A percentile compares a stretch with the other conserved stretches of the same genome.
These are phyloP conservation scores for Nematolebias whitei DNA, from an alignment of 2,113 vertebrate genomes.

Conservation along the genomic window DNA sequence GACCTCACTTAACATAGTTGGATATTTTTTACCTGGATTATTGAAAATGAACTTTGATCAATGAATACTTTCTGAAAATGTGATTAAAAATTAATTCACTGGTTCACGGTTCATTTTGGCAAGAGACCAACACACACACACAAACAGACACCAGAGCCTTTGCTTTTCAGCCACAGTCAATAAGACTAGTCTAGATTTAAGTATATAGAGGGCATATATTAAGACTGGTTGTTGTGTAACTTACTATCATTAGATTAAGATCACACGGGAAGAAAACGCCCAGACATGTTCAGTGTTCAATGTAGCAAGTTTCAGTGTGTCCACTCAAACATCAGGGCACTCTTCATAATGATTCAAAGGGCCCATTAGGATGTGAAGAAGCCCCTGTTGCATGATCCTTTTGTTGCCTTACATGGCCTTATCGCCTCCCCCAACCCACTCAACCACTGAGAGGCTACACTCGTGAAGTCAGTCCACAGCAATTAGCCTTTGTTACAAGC, in stretches of 20 bases:
- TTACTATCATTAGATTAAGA: constrained; percentile 12
- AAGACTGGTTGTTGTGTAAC: constrained; percentile 7
- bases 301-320: constrained; percentile 16
- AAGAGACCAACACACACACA: too few relatives aligned
- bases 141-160: too few relatives aligned
- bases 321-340: constrained; percentile 29
- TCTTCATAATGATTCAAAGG: constrained; percentile 55
- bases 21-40: too few relatives aligned
- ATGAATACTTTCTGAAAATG: too few relatives aligned
- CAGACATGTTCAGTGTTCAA: constrained; percentile 15
- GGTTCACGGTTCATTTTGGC: too few relatives aligned
- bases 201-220: neutral
- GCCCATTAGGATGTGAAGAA: constrained; percentile 13
- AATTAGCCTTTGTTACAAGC: constrained; percentile 68
- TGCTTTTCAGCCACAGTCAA: too few relatives aligned
- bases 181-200: neutral
- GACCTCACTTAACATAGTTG: too few relatives aligned
- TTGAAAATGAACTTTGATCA: too few relatives aligned
- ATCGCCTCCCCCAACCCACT: constrained; percentile 44
- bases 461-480: constrained; percentile 63
- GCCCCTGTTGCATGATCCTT: constrained; percentile 12
- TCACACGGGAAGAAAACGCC: constrained; percentile 16
- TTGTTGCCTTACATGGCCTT: constrained; percentile 24
- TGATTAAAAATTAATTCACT: too few relatives aligned
- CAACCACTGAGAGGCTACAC: constrained; percentile 34